A percentile compares a stretch with the other conserved stretches of the same genome.
Conservation (phyloP, 2,113 vertebrate species). For the Phaethon lepturus region DNA sequence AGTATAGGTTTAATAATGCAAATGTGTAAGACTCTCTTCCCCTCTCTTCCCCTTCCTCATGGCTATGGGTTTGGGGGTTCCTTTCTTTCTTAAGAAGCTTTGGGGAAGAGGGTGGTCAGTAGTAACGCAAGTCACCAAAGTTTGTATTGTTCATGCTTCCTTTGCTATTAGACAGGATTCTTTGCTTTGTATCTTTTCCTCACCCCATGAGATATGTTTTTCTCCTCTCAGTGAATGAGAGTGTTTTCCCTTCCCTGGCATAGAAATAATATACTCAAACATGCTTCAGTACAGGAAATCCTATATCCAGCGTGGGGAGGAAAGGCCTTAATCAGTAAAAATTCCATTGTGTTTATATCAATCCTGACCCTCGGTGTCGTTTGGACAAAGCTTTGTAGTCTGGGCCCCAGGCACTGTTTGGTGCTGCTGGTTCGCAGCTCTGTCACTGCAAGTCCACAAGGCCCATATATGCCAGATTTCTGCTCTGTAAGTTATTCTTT, state of each 20-base stretch:
- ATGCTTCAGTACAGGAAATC: constrained; percentile 46
- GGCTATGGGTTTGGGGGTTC: not conserved
- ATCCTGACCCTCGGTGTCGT: not conserved
- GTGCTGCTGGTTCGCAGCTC: not conserved
- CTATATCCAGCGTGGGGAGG: constrained; percentile 8
- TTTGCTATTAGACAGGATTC: not conserved
- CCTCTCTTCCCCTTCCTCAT: not conserved
- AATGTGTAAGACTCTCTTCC: not conserved
- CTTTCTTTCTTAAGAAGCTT: not conserved
- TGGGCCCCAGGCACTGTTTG: constrained; percentile 38
- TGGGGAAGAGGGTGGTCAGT: not conserved
- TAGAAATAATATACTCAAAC: constrained; percentile 30
- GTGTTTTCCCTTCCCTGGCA: constrained; percentile 50
- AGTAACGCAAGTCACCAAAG: not conserved
- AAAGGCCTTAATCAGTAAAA: constrained; percentile 63
- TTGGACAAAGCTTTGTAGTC: not conserved
- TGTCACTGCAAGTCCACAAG: not conserved
- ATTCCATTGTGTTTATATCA: constrained; percentile 68
- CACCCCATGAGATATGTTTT: not conserved
- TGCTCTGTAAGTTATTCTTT: not conserved
- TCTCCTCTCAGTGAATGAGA: not conserved
- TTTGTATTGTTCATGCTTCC: not conserved
- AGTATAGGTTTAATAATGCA: not conserved
- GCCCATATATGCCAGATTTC: not conserved
- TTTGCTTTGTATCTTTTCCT: not conserved